Conservation (phyloP, 2,888 invertebrate species). For the Lasioglossum villosulum region DNA sequence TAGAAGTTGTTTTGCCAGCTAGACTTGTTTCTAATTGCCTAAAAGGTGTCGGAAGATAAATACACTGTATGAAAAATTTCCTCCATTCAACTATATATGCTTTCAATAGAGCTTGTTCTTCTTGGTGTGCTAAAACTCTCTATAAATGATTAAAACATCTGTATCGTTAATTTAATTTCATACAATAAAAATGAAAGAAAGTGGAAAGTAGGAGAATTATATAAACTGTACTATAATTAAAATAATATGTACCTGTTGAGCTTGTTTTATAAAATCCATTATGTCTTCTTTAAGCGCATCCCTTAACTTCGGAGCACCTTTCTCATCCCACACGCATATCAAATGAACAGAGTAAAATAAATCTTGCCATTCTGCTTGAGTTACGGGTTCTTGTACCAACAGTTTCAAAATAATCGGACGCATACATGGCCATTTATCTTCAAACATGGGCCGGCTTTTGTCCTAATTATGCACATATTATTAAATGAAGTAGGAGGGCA, state of each 20-base stretch:
- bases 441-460: slow-evolving; percentile 94
- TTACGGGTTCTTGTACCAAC: slow-evolving; percentile 96
- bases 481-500: not conserved
- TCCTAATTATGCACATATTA: slow-evolving; percentile 84
- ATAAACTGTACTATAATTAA: not conserved
- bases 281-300: slow-evolving; percentile 96
- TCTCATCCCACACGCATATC: slow-evolving; percentile 99
- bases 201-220: not conserved
- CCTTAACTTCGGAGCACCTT: slow-evolving; percentile 94
- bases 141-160: slow-evolving; percentile 65
- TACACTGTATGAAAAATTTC: slow-evolving; percentile 98
- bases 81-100: slow-evolving; percentile 99
- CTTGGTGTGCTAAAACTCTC: slow-evolving; percentile 95
- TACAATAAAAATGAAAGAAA: not conserved
- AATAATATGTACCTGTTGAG: slow-evolving; percentile 88
- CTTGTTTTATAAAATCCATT: slow-evolving; percentile 96
- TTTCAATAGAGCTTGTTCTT: slow-evolving; percentile 97
- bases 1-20: slow-evolving; percentile 87
- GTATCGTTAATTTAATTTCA: not conserved
- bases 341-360: slow-evolving; percentile 98
- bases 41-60: slow-evolving; percentile 98
- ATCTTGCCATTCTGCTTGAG: slow-evolving; percentile 98
- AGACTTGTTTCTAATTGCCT: slow-evolving; percentile 95
- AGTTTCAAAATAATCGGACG: slow-evolving; percentile 97
- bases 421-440: slow-evolving; percentile 99